Percentiles rank a stretch among this genome's conserved stretches.
phyloP scores from a whole-genome alignment of 2,797 vertebrate genomes.

The Avahi laniger region DNA sequence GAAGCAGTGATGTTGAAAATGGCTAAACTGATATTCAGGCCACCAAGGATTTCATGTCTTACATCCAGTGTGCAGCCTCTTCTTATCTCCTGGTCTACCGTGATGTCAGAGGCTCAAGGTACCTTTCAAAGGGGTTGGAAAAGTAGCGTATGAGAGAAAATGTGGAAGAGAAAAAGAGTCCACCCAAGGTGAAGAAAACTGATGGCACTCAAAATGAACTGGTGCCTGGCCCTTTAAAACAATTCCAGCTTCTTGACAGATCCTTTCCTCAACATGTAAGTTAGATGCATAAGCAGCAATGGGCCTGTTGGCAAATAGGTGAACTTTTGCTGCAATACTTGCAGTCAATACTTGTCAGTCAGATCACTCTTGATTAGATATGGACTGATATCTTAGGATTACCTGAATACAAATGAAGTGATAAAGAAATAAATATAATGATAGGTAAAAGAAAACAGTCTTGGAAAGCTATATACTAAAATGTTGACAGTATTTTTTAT shows the following conservation, averaged over 20 bases:
- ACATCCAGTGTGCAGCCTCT: neutral
- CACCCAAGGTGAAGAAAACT: neutral
- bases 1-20: neutral
- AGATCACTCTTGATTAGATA: neutral
- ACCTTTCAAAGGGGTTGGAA: neutral
- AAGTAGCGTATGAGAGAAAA: neutral
- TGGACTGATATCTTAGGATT: neutral
- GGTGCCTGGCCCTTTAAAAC: neutral
- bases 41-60: neutral
- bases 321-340: neutral
- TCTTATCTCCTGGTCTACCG: neutral
- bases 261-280: neutral
- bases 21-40: neutral
- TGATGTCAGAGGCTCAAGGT: neutral
- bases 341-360: too few species aligned
- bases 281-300: conserved; percentile 1
- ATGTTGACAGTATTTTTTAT: neutral
- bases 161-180: neutral
- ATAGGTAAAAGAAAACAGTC: neutral
- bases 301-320: neutral
- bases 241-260: neutral
- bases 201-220: neutral
- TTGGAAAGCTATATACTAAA: conserved; percentile 21
- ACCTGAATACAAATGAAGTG: neutral
- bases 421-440: neutral